These are phyloP conservation scores for Trichogramma evanescens DNA, from an alignment of 2,888 invertebrate species.

Conservation along the genomic window DNA sequence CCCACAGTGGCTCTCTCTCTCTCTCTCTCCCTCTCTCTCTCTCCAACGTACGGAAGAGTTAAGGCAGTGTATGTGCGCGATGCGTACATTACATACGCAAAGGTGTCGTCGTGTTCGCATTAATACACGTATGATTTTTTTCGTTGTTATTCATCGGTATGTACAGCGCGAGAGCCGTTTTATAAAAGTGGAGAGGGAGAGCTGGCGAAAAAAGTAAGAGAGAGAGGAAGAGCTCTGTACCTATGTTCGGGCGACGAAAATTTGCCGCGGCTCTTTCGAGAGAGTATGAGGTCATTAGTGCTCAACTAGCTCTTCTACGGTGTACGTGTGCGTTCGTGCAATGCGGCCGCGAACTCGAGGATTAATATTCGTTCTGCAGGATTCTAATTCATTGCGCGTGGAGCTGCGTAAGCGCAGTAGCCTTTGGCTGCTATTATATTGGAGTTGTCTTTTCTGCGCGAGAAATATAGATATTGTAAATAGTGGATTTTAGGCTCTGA, in stretches of 20 bases:
- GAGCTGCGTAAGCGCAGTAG: too few relatives aligned
- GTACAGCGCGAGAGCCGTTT: background rate
- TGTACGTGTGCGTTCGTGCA: background rate
- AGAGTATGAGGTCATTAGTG: conserved; percentile 35
- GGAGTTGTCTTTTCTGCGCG: too few relatives aligned
- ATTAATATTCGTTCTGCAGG: too few relatives aligned
- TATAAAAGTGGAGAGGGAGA: conserved; percentile 8
- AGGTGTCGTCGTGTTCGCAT: conserved; percentile 1
- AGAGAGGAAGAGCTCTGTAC: background rate
- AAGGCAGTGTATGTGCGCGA: too few relatives aligned
- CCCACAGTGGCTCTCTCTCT: background rate
- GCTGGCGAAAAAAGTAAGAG: background rate
- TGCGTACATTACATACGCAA: conserved; percentile 12
- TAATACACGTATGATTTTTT: background rate
- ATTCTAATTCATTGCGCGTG: too few relatives aligned
- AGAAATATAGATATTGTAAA: too few relatives aligned
- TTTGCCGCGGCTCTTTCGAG: conserved; percentile 13
- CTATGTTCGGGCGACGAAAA: background rate
- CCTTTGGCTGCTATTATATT: too few relatives aligned
- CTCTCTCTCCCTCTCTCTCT: too few relatives aligned
- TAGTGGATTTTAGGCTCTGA: too few relatives aligned
- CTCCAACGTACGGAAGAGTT: too few relatives aligned
- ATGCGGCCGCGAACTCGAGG: too few relatives aligned
- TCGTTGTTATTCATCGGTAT: too few relatives aligned
- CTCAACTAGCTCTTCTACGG: conserved; percentile 27